Evolutionary conservation across 2,888 invertebrate genomes (phyloP), one percentile per base, ranked within the genome.

Genomic region (Habrosyne pyritoides): DNA sequence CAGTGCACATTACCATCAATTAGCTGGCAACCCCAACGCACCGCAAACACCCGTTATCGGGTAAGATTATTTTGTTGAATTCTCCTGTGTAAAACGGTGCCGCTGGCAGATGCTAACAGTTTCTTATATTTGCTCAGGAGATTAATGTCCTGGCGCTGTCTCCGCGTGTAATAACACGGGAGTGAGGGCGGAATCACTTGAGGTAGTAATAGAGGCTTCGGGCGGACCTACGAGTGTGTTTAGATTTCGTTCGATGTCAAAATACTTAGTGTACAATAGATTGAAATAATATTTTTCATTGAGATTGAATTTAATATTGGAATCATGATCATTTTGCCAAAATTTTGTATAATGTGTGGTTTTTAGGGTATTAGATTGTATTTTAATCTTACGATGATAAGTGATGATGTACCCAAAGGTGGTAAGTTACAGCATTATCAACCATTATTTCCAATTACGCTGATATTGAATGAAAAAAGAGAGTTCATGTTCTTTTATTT

Each of bases 121-220:
- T 76, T 69, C 76, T 79, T 80, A 80, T 81, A 79, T 84, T 83
- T 84, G 81, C 75, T 74, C 75, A 71, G 75, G 74, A 83, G 85
- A 87, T 86, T 83, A 85, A 84, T 86, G 83, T 77, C n/a, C 79
- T 74, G 61, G 72, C 67, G 63, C 75, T 79, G 82, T 78, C 80
- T 67, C 63, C 53, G 26, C 61, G 64, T 48, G 70, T 71, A 75
- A 73, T 77, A 78, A 79, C 70, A 63, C 56, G 67, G 60, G 55
- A 30, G 21, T 28, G 36, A 57, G 61, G 65, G 66, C 63, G 65
- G 61, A 72, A 69, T 64, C 46, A 42, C 36, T 52, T 60, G 57
- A 60, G 54, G 53, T 55, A 53, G 48, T 42, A 62, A 64, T 64
- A 42, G 48, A n/a, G 53, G 10, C 58, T 52, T 55, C 48, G 54